phyloP scores from a whole-genome alignment of 23 tunicate species.

The Halocynthia aurantium region DNA sequence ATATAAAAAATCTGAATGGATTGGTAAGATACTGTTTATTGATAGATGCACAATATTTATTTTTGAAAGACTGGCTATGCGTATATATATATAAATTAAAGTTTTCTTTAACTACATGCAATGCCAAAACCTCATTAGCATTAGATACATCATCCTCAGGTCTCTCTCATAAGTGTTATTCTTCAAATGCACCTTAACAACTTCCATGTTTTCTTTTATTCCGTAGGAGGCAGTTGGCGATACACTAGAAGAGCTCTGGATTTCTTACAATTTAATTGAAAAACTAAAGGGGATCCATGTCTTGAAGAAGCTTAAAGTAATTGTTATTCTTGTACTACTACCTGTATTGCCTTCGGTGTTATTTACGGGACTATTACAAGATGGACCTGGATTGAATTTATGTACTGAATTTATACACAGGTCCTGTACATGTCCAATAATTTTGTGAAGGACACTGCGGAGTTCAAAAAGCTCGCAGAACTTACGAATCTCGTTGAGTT shows the following conservation, averaged over 20 bases:
- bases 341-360: no score
- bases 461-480: constrained; percentile 73
- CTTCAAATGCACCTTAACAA: background rate
- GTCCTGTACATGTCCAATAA: constrained; percentile 86
- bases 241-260: constrained; percentile 89
- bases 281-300: constrained; percentile 96
- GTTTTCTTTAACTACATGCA: no score
- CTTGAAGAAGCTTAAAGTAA: constrained; percentile 76
- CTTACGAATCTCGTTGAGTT: constrained; percentile 62
- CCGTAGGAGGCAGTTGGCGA: constrained; percentile 90
- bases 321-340: background rate
- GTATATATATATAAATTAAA: no score
- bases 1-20: constrained; percentile 91
- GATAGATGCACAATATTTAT: no score
- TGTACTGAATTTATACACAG: constrained; percentile 22
- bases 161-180: no score
- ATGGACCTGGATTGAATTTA: no score
- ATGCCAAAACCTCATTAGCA: no score
- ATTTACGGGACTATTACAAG: no score
- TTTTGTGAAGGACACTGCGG: constrained; percentile 76
- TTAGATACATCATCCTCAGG: no score
- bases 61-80: no score
- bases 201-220: background rate
- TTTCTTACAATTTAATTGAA: constrained; percentile 78
- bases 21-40: constrained; percentile 55